phyloP scores from a whole-genome alignment of 1,140 invertebrate species.

The Bombus difficillimus region DNA sequence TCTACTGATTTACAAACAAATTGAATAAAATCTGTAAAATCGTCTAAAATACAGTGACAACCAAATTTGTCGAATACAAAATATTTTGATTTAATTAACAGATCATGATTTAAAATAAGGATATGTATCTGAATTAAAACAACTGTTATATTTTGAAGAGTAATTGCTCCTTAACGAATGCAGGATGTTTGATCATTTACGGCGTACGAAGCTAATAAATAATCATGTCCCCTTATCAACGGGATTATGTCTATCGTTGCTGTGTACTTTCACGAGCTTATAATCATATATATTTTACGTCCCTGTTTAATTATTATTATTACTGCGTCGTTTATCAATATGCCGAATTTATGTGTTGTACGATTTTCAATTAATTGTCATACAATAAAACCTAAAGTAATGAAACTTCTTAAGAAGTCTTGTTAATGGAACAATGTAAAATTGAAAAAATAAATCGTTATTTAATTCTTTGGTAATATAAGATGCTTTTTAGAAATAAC shows the following conservation, averaged over 20 bases:
- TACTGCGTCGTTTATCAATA: neutral
- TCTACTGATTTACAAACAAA: neutral
- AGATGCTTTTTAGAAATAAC: neutral
- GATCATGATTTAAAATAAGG: neutral
- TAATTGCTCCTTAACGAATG: conserved; percentile 25
- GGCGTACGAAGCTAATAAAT: conserved; percentile 38
- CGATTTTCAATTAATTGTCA: neutral
- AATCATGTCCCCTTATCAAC: conserved; percentile 24
- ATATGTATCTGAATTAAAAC: neutral
- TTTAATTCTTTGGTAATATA: neutral
- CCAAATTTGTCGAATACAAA: neutral
- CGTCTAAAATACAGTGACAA: neutral
- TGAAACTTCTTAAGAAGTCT: neutral
- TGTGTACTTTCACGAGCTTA: conserved; percentile 26
- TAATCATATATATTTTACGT: conserved; percentile 17
- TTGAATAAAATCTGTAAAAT: neutral
- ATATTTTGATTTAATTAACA: neutral
- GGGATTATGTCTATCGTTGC: conserved; percentile 27
- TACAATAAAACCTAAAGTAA: neutral
- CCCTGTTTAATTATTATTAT: conserved; percentile 37
- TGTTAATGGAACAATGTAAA: no score
- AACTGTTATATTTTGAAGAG: conserved; percentile 10
- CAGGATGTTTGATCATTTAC: conserved; percentile 49
- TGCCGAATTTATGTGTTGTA: neutral
- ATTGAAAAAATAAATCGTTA: neutral